Evolutionary conservation across 2,888 invertebrate species (phyloP).

Genomic region (Unio delphinus): DNA sequence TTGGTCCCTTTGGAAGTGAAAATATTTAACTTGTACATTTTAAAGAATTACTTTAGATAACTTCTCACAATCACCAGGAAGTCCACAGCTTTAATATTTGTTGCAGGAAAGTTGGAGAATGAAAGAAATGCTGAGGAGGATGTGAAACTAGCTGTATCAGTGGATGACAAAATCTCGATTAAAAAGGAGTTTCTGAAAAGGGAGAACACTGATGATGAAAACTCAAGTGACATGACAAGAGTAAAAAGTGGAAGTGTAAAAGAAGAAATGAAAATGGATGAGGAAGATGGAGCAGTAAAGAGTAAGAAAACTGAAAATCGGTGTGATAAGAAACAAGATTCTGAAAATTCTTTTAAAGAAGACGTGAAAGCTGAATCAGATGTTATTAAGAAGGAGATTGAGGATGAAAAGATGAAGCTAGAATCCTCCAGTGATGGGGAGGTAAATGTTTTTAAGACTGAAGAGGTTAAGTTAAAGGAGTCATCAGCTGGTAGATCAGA

Average conservation of each 20-base stretch:
- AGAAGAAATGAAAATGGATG: constrained; percentile 16
- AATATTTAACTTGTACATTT: too few species aligned
- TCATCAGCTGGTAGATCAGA: constrained; percentile 6
- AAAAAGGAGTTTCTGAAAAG: neutral
- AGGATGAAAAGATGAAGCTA: constrained; percentile 11
- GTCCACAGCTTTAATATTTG: too few species aligned
- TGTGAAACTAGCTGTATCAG: constrained; percentile 4
- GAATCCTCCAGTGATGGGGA: constrained; percentile 41
- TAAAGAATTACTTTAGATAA: too few species aligned
- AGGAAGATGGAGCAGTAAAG: constrained; percentile 15
- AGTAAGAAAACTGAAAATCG: constrained; percentile 24
- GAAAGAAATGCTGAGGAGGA: neutral
- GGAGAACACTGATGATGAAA: too few species aligned
- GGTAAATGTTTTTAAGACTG: constrained; percentile 44
- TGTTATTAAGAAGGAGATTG: constrained; percentile 42
- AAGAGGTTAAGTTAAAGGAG: constrained; percentile 61
- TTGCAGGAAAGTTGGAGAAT: neutral
- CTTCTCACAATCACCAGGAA: too few species aligned
- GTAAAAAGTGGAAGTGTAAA: neutral
- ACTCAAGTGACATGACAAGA: too few species aligned
- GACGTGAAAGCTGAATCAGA: constrained; percentile 43
- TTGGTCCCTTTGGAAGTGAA: too few species aligned
- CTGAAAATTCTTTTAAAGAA: constrained; percentile 7
- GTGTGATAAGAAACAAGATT: constrained; percentile 5
- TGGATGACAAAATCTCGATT: neutral